Base-by-base conservation (phyloP, 2,113 vertebrate genomes). In the Pachyramphus minor region DNA sequence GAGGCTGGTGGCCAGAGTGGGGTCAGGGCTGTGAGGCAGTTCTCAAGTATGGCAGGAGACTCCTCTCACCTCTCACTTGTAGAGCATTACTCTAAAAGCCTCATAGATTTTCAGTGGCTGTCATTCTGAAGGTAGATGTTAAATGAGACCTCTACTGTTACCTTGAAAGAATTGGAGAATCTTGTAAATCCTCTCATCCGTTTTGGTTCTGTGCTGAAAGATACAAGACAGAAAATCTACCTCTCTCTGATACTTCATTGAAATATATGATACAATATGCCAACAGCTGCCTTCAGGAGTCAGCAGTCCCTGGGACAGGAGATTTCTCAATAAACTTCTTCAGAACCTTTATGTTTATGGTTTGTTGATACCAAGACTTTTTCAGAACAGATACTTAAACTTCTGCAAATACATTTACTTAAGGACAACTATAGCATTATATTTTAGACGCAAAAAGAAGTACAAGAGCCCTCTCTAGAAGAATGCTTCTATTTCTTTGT, bases 31-130 rank as follows among this genome's bases (percentile, higher is more conserved):
- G 6, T 5, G 11, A 74, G 55, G 15, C 6, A 4, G 3, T 31
- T 49, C 12, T 15, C 0, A 0, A 42, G 27, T 6, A 20, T 0
- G 5, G 19, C 1, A 4, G 42, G 19, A 58, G 25, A 23, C 9
- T 44, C 20, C 12, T 55, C 9, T 14, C 9, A 13, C 15, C 23
- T 73, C 21, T 52, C 39, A 7, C 16, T 22, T 42, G 11, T 19
- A 49, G 6, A 47, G 6, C 33, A 55, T 60, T 63, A 25, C 33
- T 73, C 16, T 35, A 28, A 33, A 84, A 73, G 42, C 13, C 78
- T 89, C 58, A 67, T 23, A 82, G 62, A 1, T 2, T 27, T 91
- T 44, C 81, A 59, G 35, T 18, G 39, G 25, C 42, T 76, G 66
- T 76, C 79, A 37, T 62, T 84, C 62, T 90, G 28, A 89, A 76